A percentile compares a stretch with the other conserved stretches of the same genome.
Evolutionary conservation across 2,113 vertebrate species (phyloP).

Genomic region (Gasterosteus aculeatus): DNA sequence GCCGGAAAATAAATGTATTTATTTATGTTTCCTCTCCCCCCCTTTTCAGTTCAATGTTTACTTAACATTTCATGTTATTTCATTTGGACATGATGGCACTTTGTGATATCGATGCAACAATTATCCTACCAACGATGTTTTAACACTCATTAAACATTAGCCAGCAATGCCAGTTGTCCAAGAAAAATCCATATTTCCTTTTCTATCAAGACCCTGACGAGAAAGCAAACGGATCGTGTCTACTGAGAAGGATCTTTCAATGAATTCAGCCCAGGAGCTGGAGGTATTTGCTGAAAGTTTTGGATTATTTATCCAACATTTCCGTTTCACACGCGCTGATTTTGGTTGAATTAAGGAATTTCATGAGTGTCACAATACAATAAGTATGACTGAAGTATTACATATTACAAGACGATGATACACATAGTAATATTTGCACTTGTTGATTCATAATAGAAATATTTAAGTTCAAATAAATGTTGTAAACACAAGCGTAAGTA

Average conservation of each 20-base stretch:
- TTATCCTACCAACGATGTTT: background rate
- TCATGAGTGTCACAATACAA: background rate
- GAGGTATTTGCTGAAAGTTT: background rate
- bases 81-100: background rate
- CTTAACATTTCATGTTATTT: background rate
- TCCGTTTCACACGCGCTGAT: background rate
- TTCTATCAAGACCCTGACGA: background rate
- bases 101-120: background rate
- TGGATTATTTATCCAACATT: background rate
- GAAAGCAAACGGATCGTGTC: background rate
- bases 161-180: background rate
- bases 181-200: background rate
- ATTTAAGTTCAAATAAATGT: background rate
- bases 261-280: background rate
- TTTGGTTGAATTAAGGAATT: background rate
- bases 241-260: background rate
- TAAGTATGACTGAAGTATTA: background rate
- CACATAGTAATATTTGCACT: conserved; percentile 9
- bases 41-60: background rate
- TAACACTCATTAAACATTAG: background rate
- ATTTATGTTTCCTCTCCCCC: background rate
- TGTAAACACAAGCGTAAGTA: background rate
- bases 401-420: background rate
- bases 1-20: background rate
- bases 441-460: conserved; percentile 24